Percentiles rank a stretch among this genome's conserved stretches.
These are phyloP conservation scores for Zosterops hypoxanthus DNA, from an alignment of 2,113 vertebrate species.

Conservation along the genomic window DNA sequence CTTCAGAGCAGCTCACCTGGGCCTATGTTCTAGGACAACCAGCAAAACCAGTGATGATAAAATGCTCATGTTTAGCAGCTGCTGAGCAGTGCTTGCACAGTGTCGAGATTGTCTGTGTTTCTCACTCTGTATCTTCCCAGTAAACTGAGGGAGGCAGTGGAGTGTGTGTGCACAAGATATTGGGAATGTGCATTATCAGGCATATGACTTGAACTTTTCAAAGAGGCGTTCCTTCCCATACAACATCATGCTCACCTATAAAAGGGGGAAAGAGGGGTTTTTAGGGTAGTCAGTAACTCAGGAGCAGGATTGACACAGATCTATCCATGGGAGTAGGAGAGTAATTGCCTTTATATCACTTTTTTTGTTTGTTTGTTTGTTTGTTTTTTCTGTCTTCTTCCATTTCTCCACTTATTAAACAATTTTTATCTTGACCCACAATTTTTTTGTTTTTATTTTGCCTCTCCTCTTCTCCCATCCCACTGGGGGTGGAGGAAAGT, in stretches of 20 bases:
- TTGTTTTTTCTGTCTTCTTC: not conserved
- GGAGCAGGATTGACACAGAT: not conserved
- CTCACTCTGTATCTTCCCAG: not conserved
- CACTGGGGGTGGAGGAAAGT: rapidly evolving
- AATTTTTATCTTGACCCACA: not conserved
- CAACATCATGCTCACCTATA: not conserved
- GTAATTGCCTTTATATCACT: not conserved
- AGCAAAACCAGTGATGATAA: not conserved
- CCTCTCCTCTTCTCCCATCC: not conserved
- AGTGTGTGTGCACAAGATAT: rapidly evolving
- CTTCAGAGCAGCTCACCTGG: not conserved
- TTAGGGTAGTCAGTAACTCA: not conserved
- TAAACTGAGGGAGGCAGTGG: not conserved
- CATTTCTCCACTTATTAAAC: not conserved
- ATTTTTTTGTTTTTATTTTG: not conserved
- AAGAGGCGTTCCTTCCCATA: not conserved
- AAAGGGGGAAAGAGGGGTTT: not conserved
- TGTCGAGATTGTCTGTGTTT: not conserved
- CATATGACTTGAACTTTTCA: not conserved
- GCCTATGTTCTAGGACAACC: not conserved
- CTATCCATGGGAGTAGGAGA: not conserved
- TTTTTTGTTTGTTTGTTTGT: not conserved
- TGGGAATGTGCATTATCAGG: not conserved
- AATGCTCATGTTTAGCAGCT: not conserved
- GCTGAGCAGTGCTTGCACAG: not conserved